Percentiles rank a stretch among this genome's conserved stretches.
phyloP scores from a whole-genome alignment of 1,140 invertebrate species.

The Pseudomyrmex cubaensis region DNA sequence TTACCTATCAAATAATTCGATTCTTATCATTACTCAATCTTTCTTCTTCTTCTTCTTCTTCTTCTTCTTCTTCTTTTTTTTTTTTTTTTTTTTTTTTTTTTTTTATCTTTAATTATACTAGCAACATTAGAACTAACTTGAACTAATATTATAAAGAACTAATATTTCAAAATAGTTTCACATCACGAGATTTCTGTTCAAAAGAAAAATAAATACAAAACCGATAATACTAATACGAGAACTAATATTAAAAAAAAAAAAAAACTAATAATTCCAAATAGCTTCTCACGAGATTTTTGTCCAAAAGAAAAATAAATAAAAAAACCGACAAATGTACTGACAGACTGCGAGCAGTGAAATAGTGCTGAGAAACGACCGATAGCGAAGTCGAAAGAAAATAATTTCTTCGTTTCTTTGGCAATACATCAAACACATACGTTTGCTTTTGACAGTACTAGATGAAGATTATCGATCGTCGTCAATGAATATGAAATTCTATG shows the following conservation, averaged over 20 bases:
- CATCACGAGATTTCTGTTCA: no score
- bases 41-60: no score
- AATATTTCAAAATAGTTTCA: no score
- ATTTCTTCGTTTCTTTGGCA: background rate
- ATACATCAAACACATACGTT: slow-evolving; percentile 25
- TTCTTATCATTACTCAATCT: background rate
- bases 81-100: no score
- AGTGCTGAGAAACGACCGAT: background rate
- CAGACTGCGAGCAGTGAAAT: slow-evolving; percentile 13
- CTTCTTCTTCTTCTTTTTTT: no score
- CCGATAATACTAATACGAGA: no score
- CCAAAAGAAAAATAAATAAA: background rate
- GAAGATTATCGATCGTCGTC: slow-evolving; percentile 9
- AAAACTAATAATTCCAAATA: no score
- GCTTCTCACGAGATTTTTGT: background rate
- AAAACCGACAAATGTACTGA: slow-evolving; percentile 43
- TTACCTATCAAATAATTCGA: slow-evolving; percentile 5
- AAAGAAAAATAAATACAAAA: no score
- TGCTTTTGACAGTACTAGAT: slow-evolving; percentile 12
- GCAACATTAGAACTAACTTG: no score
- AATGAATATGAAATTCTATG: background rate
- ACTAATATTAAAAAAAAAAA: no score
- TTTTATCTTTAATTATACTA: no score
- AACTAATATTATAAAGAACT: no score
- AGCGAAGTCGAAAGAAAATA: background rate